These are phyloP conservation scores for Atherinosoma microstoma DNA, from an alignment of 2,797 vertebrate genomes.

Conservation along the genomic window DNA sequence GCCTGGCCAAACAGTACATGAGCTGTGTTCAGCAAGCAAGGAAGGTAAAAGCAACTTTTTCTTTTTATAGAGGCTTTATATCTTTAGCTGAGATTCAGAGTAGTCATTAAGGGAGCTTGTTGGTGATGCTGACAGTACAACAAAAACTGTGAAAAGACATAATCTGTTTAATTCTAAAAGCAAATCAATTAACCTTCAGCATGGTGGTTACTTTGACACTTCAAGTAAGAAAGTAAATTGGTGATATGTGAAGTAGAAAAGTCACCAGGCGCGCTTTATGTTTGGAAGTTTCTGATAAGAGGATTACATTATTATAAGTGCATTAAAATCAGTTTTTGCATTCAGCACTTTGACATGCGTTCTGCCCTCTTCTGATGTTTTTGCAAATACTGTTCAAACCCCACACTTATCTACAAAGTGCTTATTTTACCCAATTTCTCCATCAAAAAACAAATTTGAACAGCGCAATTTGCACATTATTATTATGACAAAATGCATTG, in stretches of 20 bases:
- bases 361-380: constrained; percentile 63
- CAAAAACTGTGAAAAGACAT: constrained; percentile 34
- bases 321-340: constrained; percentile 65
- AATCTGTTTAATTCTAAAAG: constrained; percentile 37
- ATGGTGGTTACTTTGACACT: constrained; percentile 56
- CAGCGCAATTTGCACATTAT: constrained; percentile 71
- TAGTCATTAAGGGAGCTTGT: constrained; percentile 10
- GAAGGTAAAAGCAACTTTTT: constrained; percentile 78
- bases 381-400: constrained; percentile 64
- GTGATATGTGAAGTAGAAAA: constrained; percentile 40
- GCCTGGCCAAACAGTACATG: constrained; percentile 91
- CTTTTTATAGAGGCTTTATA: constrained; percentile 1
- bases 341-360: constrained; percentile 64
- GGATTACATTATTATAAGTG: constrained; percentile 73
- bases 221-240: constrained; percentile 45
- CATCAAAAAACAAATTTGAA: constrained; percentile 73
- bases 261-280: constrained; percentile 49
- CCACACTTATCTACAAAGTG: constrained; percentile 74
- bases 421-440: constrained; percentile 74
- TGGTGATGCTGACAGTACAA: constrained; percentile 29
- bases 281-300: constrained; percentile 69
- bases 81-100: constrained; percentile 37
- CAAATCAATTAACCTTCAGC: constrained; percentile 52
- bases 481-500: constrained; percentile 70
- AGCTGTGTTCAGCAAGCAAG: constrained; percentile 90